phyloP scores from a whole-genome alignment of 1,140 invertebrate species.

The Conus ventricosus region DNA sequence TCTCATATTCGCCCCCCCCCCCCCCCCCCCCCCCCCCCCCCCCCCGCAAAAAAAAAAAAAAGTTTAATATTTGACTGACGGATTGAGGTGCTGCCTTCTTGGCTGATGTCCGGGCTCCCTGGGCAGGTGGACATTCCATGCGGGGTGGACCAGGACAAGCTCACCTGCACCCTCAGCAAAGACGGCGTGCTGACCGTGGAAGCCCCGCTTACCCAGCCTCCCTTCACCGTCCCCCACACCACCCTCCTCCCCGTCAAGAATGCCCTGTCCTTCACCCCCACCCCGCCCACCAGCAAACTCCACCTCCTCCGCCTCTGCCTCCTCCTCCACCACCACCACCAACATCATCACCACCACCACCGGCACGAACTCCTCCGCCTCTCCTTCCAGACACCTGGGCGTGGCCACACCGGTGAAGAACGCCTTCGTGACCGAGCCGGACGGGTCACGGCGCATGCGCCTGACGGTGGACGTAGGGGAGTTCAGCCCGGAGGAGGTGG shows the following conservation, averaged over 20 bases:
- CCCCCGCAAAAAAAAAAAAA: no score
- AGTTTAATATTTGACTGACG: no score
- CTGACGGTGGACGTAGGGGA: slow-evolving; percentile 69
- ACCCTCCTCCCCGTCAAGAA: slow-evolving; percentile 57
- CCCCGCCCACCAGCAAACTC: not conserved
- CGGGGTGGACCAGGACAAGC: slow-evolving; percentile 67
- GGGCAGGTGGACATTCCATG: slow-evolving; percentile 68
- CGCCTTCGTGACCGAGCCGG: slow-evolving; percentile 69
- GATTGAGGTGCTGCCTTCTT: no score
- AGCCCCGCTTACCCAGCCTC: slow-evolving; percentile 50
- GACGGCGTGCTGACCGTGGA: slow-evolving; percentile 72
- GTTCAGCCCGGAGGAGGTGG: slow-evolving; percentile 71
- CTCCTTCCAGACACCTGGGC: slow-evolving; percentile 50
- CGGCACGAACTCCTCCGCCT: not conserved
- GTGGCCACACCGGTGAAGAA: slow-evolving; percentile 68
- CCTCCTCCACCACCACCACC: not conserved
- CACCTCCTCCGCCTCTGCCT: not conserved
- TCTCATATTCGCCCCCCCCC: no score
- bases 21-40: no score
- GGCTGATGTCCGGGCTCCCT: no score
- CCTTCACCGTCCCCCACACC: slow-evolving; percentile 32
- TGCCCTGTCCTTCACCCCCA: not conserved
- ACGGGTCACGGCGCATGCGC: slow-evolving; percentile 67
- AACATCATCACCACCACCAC: not conserved
- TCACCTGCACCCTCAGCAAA: slow-evolving; percentile 68